These are phyloP conservation scores for Enteromius thamalakanensis DNA, from an alignment of 2,797 vertebrate species.

Conservation along the genomic window DNA sequence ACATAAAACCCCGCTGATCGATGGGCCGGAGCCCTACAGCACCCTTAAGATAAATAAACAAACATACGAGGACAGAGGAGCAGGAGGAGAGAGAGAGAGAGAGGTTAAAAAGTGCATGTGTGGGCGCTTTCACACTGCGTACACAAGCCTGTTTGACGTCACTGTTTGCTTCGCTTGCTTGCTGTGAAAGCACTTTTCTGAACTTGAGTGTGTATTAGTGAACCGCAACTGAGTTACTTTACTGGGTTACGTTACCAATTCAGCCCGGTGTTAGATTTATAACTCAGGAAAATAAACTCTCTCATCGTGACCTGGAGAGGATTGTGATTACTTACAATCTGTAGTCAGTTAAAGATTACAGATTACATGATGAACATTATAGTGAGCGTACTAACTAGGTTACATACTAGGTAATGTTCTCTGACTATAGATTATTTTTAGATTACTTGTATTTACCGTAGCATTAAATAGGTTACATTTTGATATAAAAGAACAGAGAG, in stretches of 20 bases:
- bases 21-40: slow-evolving; percentile 25
- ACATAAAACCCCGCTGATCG: slow-evolving; percentile 48
- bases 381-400: no score
- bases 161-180: neutral
- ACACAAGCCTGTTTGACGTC: slow-evolving; percentile 7
- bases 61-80: slow-evolving; percentile 31
- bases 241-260: neutral
- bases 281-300: neutral
- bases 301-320: neutral
- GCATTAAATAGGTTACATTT: no score
- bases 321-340: neutral
- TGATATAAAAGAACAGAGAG: no score
- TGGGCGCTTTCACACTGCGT: neutral
- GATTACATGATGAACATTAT: no score
- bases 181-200: slow-evolving; percentile 2
- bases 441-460: no score
- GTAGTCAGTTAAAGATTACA: no score
- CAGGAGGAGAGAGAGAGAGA: slow-evolving; percentile 8
- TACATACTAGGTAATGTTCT: no score
- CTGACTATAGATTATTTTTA: no score
- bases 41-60: slow-evolving; percentile 39
- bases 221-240: neutral
- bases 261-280: neutral
- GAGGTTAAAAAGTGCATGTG: slow-evolving; percentile 20
- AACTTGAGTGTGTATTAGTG: neutral